These are phyloP conservation scores for Percopsis omiscomaycus DNA, from an alignment of 2,797 vertebrate genomes.

Conservation along the genomic window DNA sequence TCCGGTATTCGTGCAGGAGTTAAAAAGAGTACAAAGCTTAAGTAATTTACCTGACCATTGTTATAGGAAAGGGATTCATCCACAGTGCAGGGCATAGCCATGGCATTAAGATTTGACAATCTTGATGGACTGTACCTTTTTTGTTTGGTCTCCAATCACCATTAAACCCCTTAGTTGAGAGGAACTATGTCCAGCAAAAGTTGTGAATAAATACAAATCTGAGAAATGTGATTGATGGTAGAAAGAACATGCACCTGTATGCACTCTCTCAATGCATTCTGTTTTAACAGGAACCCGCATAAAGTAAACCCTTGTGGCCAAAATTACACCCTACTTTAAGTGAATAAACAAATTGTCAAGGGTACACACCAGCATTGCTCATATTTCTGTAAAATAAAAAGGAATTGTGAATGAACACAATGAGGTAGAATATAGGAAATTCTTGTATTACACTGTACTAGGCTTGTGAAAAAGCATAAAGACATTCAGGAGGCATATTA, in stretches of 20 bases:
- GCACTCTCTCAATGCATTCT: neutral
- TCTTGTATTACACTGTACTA: neutral
- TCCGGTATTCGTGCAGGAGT: conserved; percentile 95
- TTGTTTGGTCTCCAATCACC: too few relatives aligned
- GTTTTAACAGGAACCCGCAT: conserved; percentile 12
- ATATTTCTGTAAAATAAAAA: conserved; percentile 3
- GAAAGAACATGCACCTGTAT: too few relatives aligned
- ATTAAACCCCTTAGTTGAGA: too few relatives aligned
- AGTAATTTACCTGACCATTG: conserved; percentile 62
- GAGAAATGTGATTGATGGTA: too few relatives aligned
- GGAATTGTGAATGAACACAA: conserved; percentile 39
- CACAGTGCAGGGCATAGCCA: neutral
- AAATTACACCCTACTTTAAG: too few relatives aligned
- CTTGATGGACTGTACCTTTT: conserved; percentile 10
- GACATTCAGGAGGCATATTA: conserved; percentile 1
- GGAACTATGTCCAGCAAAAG: too few relatives aligned
- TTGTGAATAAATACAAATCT: too few relatives aligned
- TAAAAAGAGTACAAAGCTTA: conserved; percentile 92
- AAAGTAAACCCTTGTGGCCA: too few relatives aligned
- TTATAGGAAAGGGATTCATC: neutral
- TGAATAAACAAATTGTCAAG: too few relatives aligned
- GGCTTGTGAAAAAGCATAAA: neutral
- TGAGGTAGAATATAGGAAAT: too few relatives aligned
- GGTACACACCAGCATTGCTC: neutral
- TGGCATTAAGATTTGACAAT: neutral